phyloP scores from a whole-genome alignment of 2,888 invertebrate species.

The Heliconius ismenius region DNA sequence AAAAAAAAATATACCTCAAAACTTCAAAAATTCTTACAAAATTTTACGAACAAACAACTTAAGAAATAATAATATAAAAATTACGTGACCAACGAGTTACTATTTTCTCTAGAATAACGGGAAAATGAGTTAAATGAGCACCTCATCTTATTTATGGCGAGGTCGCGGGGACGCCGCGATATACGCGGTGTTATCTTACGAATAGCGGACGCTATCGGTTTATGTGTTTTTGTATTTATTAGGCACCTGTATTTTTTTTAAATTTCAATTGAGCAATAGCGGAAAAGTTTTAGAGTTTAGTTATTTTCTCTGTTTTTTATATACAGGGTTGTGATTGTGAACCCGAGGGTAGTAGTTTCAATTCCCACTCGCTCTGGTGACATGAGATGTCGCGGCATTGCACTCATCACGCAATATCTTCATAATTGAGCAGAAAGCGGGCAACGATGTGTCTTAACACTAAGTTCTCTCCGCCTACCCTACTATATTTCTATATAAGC shows the following conservation, averaged over 20 bases:
- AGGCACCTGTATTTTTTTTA: not conserved
- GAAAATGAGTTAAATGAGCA: slow-evolving; percentile 41
- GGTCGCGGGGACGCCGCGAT: slow-evolving; percentile 43
- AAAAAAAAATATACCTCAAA: not conserved
- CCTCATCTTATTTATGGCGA: slow-evolving; percentile 45
- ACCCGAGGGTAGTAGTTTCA: not conserved
- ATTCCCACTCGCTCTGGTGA: not conserved
- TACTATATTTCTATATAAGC: not conserved
- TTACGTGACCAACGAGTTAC: slow-evolving; percentile 15
- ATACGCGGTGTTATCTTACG: slow-evolving; percentile 34
- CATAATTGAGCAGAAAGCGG: too few relatives aligned
- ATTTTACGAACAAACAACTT: not conserved
- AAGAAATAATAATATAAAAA: slow-evolving; percentile 18
- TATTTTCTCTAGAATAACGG: slow-evolving; percentile 32
- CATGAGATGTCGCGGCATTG: too few relatives aligned
- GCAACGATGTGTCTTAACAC: too few relatives aligned
- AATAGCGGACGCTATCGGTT: slow-evolving; percentile 25
- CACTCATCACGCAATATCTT: too few relatives aligned
- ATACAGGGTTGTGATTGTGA: not conserved
- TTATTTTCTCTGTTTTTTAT: not conserved
- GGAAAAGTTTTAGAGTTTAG: too few relatives aligned
- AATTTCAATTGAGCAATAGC: slow-evolving; percentile 9
- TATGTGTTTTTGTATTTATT: slow-evolving; percentile 16
- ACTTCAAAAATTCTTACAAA: not conserved
- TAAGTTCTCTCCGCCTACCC: not conserved